Evolutionary conservation across 2,888 invertebrate genomes (phyloP), one percentile per base, ranked within the genome.

Genomic region (Nomada ferruginata): DNA sequence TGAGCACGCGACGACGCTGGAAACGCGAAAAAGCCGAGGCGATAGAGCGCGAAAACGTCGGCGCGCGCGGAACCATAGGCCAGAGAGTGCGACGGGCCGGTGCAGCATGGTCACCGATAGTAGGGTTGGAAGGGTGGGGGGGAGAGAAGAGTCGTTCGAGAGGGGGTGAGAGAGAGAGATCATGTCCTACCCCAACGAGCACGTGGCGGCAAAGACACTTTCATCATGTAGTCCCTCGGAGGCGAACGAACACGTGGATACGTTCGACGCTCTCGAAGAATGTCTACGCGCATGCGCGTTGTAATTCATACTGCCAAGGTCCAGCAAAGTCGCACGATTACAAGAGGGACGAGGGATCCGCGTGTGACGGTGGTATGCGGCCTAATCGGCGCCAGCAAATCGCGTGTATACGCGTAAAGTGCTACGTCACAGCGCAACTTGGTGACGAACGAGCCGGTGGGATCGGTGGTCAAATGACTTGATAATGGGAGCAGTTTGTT

Each of bases 121-220:
- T 84, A 77, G 84, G 87, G 83, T 83, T 80, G 83, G 79, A 83
- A 73, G 47, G 83, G 78, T 64, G 65, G 73, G 70, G 70, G 69
- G 79, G 76, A 55, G 65, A 23, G 53, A 50, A 57, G 72, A 44
- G 83, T n/a, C 13, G 79, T 52, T 68, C 42, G 73, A 53, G 79
- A 76, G 76, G 79, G 78, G 59, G 75, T 60, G 66, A 61, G 76
- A 52, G 79, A 47, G 85, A 83, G 87, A 86, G 86, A 89, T 91
- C 90, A 91, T 91, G 91, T 90, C 92, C 92, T 92, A 92, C 91
- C 92, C 90, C 89, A 91, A 91, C 86, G 84, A 88, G 79, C 91
- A 89, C 91, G 90, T 91, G 91, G 89, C 83, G 86, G 82, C 86
- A 87, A 87, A 91, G 90, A 89, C 89, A 90, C 89, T 90, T 91